phyloP scores from a whole-genome alignment of 2,888 invertebrate genomes.

The Eristalis arbustorum region DNA sequence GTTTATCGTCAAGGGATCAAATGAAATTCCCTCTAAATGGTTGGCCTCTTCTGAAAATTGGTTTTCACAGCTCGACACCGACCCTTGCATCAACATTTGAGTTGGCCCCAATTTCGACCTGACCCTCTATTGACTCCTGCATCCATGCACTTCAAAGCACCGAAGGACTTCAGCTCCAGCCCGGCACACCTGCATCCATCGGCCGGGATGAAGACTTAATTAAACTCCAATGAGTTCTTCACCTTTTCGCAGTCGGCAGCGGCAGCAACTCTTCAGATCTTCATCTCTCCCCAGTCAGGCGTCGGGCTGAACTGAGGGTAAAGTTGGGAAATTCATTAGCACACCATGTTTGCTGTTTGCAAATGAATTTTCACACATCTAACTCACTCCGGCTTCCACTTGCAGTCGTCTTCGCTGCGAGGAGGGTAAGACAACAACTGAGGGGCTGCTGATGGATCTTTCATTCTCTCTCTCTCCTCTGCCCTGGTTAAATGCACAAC shows the following conservation, averaged over 20 bases:
- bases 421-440: background rate
- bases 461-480: too few species aligned
- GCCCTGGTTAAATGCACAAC: background rate
- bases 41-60: background rate
- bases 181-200: background rate
- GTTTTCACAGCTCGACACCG: background rate
- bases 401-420: background rate
- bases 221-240: background rate
- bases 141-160: background rate
- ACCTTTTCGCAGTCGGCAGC: background rate
- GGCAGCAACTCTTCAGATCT: background rate
- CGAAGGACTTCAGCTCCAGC: background rate
- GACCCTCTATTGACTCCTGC: background rate
- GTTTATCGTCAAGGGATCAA: too few species aligned
- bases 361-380: background rate
- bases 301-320: background rate
- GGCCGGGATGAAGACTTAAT: background rate
- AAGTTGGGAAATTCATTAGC: background rate
- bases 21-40: too few species aligned
- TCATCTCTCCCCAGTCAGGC: background rate
- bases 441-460: background rate
- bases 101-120: background rate
- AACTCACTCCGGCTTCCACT: background rate
- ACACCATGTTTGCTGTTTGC: background rate
- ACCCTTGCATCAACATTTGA: background rate